phyloP scores from a whole-genome alignment of 2,113 vertebrate genomes.

The Zeus faber region DNA sequence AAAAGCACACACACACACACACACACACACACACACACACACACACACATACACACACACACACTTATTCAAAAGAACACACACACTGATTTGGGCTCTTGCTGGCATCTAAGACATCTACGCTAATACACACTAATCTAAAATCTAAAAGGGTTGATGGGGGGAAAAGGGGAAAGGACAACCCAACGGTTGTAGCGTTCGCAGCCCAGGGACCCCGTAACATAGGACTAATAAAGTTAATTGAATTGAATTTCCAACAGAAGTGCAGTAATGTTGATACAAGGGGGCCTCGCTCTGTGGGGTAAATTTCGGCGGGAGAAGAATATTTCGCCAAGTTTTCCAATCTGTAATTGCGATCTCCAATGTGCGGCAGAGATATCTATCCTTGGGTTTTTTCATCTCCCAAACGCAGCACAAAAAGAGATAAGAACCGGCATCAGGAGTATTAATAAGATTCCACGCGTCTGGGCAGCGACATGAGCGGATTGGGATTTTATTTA shows the following conservation, averaged over 20 bases:
- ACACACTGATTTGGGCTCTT: too few species aligned
- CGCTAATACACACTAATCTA: too few species aligned
- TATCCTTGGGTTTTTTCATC: conserved; percentile 60
- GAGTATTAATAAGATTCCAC: conserved; percentile 56
- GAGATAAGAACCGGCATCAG: conserved; percentile 47
- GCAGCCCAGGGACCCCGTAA: too few species aligned
- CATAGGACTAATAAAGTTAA: conserved; percentile 36
- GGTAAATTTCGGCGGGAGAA: too few species aligned
- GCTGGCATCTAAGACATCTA: too few species aligned
- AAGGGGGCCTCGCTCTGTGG: too few species aligned
- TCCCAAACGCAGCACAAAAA: conserved; percentile 38
- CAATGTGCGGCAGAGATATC: conserved; percentile 52
- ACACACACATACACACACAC: conserved; percentile 1
- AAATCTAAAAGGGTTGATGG: too few species aligned
- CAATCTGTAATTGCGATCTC: conserved; percentile 66
- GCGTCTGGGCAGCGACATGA: conserved; percentile 31
- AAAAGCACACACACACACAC: neutral
- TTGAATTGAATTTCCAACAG: conserved; percentile 36
- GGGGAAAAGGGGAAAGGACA: too few species aligned
- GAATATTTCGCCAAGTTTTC: too few species aligned
- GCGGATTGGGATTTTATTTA: conserved; percentile 18
- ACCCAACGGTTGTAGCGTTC: too few species aligned
- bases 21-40: conserved; percentile 1
- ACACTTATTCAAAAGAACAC: neutral
- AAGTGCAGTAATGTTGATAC: conserved; percentile 31